phyloP scores from a whole-genome alignment of 2,888 invertebrate genomes.

The Andrena dorsata region DNA sequence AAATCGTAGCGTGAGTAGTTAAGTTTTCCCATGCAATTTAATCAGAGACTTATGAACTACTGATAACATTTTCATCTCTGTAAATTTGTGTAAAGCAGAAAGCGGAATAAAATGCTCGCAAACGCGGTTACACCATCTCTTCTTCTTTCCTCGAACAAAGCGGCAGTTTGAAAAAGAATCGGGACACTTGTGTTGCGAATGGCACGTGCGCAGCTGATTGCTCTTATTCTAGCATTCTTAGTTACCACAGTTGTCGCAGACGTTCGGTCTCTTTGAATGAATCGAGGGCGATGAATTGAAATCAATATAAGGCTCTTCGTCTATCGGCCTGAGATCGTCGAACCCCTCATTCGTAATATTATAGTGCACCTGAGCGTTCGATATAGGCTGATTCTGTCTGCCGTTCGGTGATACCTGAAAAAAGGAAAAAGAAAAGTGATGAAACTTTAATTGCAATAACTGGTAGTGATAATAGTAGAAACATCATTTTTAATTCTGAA shows the following conservation, averaged over 20 bases:
- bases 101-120: too few species aligned
- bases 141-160: not conserved
- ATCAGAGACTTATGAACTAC: too few species aligned
- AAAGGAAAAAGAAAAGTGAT: not conserved
- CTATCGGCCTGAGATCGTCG: conserved; percentile 52
- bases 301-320: conserved; percentile 73
- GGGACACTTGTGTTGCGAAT: not conserved
- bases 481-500: too few species aligned
- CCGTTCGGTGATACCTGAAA: conserved; percentile 47
- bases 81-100: too few species aligned
- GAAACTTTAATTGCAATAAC: too few species aligned
- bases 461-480: too few species aligned
- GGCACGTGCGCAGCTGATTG: not conserved
- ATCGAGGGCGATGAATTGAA: conserved; percentile 67
- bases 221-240: conserved; percentile 37
- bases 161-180: not conserved
- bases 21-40: too few species aligned
- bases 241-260: conserved; percentile 82
- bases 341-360: conserved; percentile 70
- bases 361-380: conserved; percentile 74
- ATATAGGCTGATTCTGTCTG: conserved; percentile 62
- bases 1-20: too few species aligned
- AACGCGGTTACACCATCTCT: too few species aligned
- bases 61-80: too few species aligned
- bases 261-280: conserved; percentile 71